Percentiles rank a stretch among this genome's conserved stretches.
Evolutionary conservation across 2,113 vertebrate genomes (phyloP).

Genomic region (Chascanopsetta lugubris): DNA sequence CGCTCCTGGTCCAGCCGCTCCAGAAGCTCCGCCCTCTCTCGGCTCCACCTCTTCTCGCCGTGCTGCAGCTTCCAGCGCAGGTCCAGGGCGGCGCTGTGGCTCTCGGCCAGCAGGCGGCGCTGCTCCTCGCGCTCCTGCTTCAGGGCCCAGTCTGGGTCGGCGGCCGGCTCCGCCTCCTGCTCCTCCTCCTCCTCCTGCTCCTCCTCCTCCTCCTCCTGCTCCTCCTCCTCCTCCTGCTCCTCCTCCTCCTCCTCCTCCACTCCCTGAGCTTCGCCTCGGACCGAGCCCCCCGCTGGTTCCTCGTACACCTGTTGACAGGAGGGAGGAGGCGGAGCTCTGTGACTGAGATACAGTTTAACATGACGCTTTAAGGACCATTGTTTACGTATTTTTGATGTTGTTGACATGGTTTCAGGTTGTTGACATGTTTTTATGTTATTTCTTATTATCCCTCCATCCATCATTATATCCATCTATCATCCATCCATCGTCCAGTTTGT

Average conservation of each 20-base stretch:
- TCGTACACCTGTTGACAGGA: constrained; percentile 65
- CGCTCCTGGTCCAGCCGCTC: constrained; percentile 87
- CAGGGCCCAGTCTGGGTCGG: constrained; percentile 64
- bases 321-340: constrained; percentile 12
- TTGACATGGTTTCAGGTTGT: no score
- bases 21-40: constrained; percentile 88
- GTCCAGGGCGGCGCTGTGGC: constrained; percentile 88
- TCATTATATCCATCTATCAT: no score
- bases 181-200: no score
- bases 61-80: constrained; percentile 94
- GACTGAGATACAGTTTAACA: no score
- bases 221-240: no score
- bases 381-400: no score
- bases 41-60: constrained; percentile 89
- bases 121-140: constrained; percentile 89
- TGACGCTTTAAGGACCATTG: no score
- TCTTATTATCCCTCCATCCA: no score
- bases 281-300: constrained; percentile 18
- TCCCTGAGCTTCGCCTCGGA: constrained; percentile 56
- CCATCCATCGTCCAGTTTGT: no score
- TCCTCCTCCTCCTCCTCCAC: no score
- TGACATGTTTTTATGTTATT: no score
- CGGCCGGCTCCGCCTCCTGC: constrained; percentile 2
- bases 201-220: no score
- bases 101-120: constrained; percentile 89